Base-by-base conservation (phyloP, 1,140 invertebrate genomes). In the Papilio glaucus region DNA sequence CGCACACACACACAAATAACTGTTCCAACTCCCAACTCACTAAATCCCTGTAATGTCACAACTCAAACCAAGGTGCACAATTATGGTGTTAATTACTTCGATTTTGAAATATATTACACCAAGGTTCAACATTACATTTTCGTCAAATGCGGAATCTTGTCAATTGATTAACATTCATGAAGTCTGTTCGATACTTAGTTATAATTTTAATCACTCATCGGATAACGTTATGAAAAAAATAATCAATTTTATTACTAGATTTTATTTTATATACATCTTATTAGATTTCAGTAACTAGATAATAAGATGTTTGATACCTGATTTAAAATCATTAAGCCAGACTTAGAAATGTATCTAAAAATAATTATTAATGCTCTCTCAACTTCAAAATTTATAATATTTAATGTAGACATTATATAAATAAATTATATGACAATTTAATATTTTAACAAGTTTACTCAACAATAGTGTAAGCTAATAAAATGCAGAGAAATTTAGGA, bases 1-100 rank as follows among this genome's bases (percentile, higher is more conserved):
- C 78, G 79, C 72, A 72, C 79, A 81, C 81, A 79, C 83, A 83
- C 83, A 83, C 85, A 88, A 88, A 91, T 90, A 89, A 90, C 91
- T 85, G 89, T 87, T 86, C 81, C 84, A 85, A 85, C 77, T 78
- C 71, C 15, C 29, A 37, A 41, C 62, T 39, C 84, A 88, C 87
- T 87, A 85, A 90, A 89, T 90, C 79, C 78, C 79, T 75, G 72
- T 80, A 77, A 74, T 82, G 77, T 77, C 74, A 79, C 74, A 79
- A 72, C 75, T 71, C 63, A 33, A 26, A 71, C 74, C 67, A 70
- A 57, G 60, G 60, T 70, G 53, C 42, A 73, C 29, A 72, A 69
- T 69, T 73, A 63, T 62, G 73, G 57, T 73, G 72, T 79, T 72
- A 73, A 75, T 63, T 67, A 29, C 49, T 15, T 21, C 7, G 26